Evolutionary conservation across 2,888 invertebrate species (phyloP).

Genomic region (Pharmacophagus antenor): DNA sequence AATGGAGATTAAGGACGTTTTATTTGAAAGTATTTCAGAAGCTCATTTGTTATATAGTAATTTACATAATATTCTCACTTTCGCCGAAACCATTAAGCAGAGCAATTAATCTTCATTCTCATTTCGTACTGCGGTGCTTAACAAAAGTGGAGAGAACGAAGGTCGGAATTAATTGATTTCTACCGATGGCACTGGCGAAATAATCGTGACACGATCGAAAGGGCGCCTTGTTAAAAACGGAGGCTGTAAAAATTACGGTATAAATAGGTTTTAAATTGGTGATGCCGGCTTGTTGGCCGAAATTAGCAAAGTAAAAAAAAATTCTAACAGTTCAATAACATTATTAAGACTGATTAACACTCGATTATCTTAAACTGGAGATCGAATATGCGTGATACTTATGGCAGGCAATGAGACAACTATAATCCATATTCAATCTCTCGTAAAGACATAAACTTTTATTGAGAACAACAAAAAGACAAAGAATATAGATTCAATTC

Average conservation of each 20-base stretch:
- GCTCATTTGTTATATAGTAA: background rate
- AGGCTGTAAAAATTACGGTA: background rate
- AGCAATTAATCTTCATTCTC: conserved; percentile 22
- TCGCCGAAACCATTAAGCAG: conserved; percentile 9
- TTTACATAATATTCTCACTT: conserved; percentile 11
- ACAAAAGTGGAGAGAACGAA: background rate
- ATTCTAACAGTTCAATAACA: background rate
- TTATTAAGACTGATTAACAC: background rate
- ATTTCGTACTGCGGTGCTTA: conserved; percentile 12
- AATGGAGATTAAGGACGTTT: background rate
- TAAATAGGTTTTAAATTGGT: background rate
- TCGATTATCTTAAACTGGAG: background rate
- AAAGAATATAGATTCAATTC: too few relatives aligned
- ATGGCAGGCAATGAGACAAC: too few relatives aligned
- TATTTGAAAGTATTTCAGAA: background rate
- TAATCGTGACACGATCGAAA: background rate
- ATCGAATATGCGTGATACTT: too few relatives aligned
- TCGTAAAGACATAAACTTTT: too few relatives aligned
- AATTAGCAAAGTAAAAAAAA: background rate
- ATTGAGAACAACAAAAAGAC: too few relatives aligned
- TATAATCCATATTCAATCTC: too few relatives aligned
- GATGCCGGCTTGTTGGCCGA: background rate
- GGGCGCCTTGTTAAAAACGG: background rate
- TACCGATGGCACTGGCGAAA: background rate
- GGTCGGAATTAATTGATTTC: conserved; percentile 13